phyloP scores from a whole-genome alignment of 2,888 invertebrate species.

The Cryptus armator region DNA sequence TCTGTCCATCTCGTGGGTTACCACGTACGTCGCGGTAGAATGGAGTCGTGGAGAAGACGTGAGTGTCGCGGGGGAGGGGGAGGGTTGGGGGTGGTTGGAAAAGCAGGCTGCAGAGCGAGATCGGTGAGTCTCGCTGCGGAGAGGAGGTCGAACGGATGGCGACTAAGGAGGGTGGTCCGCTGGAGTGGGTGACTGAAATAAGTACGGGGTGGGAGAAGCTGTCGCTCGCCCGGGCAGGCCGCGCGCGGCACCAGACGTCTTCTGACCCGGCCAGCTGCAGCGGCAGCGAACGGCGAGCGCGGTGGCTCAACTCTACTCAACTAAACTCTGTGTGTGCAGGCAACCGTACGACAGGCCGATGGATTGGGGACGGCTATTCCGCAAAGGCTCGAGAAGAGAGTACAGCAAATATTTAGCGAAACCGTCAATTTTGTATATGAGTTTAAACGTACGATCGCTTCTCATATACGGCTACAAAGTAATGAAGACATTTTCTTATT shows the following conservation, averaged over 20 bases:
- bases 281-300: slow-evolving; percentile 53
- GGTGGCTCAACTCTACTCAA: slow-evolving; percentile 77
- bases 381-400: not conserved
- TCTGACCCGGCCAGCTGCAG: slow-evolving; percentile 85
- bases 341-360: slow-evolving; percentile 22
- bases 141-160: slow-evolving; percentile 70
- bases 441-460: not conserved
- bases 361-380: not conserved
- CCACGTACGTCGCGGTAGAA: slow-evolving; percentile 78
- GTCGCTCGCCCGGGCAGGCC: slow-evolving; percentile 84
- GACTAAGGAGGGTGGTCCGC: slow-evolving; percentile 71
- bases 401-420: not conserved
- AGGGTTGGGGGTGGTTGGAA: slow-evolving; percentile 44
- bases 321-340: slow-evolving; percentile 74
- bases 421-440: not conserved
- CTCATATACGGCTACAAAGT: not conserved
- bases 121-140: slow-evolving; percentile 71
- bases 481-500: not conserved
- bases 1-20: slow-evolving; percentile 80
- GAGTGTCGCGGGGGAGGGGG: slow-evolving; percentile 68
- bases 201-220: slow-evolving; percentile 81
- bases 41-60: slow-evolving; percentile 78
- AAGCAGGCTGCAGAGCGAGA: slow-evolving; percentile 70
- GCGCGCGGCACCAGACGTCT: slow-evolving; percentile 81
- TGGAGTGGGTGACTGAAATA: slow-evolving; percentile 73